Base-by-base conservation (phyloP, 2,888 invertebrate genomes). In the Argyresthia goedartella region DNA sequence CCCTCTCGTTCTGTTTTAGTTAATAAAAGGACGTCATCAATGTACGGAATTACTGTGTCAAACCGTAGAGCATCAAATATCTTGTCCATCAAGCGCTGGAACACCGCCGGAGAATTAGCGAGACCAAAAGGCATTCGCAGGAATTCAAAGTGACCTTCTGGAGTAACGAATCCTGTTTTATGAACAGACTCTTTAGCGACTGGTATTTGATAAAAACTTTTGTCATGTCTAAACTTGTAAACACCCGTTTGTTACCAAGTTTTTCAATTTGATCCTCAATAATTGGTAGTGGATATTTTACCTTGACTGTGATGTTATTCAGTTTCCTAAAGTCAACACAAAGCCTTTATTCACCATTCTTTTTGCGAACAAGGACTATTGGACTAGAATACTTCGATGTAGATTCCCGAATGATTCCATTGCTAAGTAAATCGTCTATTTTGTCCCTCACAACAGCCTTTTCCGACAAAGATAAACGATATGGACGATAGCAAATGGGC, bases 251-350 rank as follows among this genome's bases (percentile, higher is more conserved):
- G 2, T 43, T 43, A 43, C 50, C 33, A 6, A 50, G 15, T 11
- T 50, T 50, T 16, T 35, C 10, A 25, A 50, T 43, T 43, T 50
- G 50, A 8, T 50, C 44, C n/a, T 50, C 50, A 8, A 50, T 50
- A 3, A 50, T 11, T 10, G 51, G 45, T 11, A 51, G 14, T 14
- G 51, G 45, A 16, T 15, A 51, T 15, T 36, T 44, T 11, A 45
- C 51, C 36, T 50, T 50, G 11, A 49, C 41, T 9, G 49, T 49
- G 13, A 25, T 49, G 16, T 15, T 53, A 54, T 57, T 57, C 49
- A 50, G 53, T 52, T 49, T 53, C 49, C 55, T 51, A 13, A 14
- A 49, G 16, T 49, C 49, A 1, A 49, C 41, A 39, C 49, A 49
- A 39, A 43, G 50, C 14, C 43, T 42, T 1, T 13, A 10, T 4